phyloP scores from a whole-genome alignment of 92 coral and sea anemone species.

The Porites cylindrica region DNA sequence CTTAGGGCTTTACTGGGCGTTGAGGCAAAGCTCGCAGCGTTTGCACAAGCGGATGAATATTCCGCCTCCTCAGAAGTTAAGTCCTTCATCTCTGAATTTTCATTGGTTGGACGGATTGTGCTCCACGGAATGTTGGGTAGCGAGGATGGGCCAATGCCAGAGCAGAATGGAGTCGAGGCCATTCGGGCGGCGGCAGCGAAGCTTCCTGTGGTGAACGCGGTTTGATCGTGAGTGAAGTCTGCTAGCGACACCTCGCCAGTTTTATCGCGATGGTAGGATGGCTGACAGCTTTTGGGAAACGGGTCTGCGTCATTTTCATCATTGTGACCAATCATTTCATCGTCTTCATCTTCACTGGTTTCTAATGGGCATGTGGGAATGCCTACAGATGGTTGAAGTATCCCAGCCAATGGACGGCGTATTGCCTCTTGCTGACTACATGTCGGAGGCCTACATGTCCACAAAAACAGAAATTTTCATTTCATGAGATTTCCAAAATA shows the following conservation, averaged over 20 bases:
- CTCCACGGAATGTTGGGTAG: slow-evolving; percentile 80
- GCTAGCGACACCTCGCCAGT: slow-evolving; percentile 55
- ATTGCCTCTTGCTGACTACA: slow-evolving; percentile 68
- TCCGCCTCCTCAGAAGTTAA: slow-evolving; percentile 24
- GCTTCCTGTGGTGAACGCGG: slow-evolving; percentile 50
- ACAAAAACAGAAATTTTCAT: background rate
- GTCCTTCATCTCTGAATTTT: slow-evolving; percentile 26
- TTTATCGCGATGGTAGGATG: slow-evolving; percentile 35
- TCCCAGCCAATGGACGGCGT: slow-evolving; percentile 70
- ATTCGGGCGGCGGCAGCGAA: slow-evolving; percentile 84
- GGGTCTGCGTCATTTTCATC: slow-evolving; percentile 37
- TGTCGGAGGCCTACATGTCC: slow-evolving; percentile 73
- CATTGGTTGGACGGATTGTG: slow-evolving; percentile 72
- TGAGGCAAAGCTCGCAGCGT: slow-evolving; percentile 61
- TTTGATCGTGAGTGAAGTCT: slow-evolving; percentile 71
- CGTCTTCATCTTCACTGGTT: slow-evolving; percentile 51
- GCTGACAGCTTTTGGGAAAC: slow-evolving; percentile 5
- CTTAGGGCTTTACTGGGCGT: slow-evolving; percentile 88
- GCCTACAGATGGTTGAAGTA: slow-evolving; percentile 89
- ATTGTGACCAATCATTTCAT: slow-evolving; percentile 32
- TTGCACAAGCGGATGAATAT: slow-evolving; percentile 25
- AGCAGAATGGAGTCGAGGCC: slow-evolving; percentile 89
- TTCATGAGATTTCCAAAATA: background rate
- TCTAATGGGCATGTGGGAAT: slow-evolving; percentile 85
- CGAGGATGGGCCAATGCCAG: slow-evolving; percentile 63